Evolutionary conservation across 2,888 invertebrate genomes (phyloP).

Genomic region (Nephrotoma flavescens): DNA sequence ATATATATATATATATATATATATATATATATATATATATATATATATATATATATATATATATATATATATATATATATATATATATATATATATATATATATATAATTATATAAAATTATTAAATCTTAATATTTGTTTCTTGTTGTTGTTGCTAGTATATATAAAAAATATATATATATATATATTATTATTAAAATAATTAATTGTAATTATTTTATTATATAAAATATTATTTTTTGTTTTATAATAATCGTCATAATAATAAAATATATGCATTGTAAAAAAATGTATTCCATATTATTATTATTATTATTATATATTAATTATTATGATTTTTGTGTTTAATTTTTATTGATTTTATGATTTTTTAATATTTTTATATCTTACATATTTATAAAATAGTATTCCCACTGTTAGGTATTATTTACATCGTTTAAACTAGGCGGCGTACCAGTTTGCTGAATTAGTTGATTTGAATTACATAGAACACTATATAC

Average conservation of each 20-base stretch:
- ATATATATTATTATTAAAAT: neutral
- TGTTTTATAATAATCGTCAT: neutral
- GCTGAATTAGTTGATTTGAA: conserved; percentile 50
- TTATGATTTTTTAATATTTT: neutral
- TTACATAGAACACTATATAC: conserved; percentile 90
- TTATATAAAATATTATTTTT: neutral
- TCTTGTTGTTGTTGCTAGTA: neutral
- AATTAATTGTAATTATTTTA: neutral
- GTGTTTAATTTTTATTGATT: neutral
- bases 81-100: neutral
- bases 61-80: neutral
- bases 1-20: conserved; percentile 2
- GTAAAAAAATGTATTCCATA: neutral
- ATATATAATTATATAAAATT: neutral
- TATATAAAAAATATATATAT: neutral
- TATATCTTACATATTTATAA: conserved; percentile 31
- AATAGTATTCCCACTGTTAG: conserved; percentile 35
- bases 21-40: conserved; percentile 8
- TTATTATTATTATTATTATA: neutral
- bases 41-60: conserved; percentile 11
- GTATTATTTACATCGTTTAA: conserved; percentile 30
- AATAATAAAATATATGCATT: neutral
- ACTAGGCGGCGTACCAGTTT: conserved; percentile 30
- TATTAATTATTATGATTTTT: neutral
- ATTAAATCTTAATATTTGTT: neutral